Evolutionary conservation across 1,140 invertebrate species (phyloP).

Genomic region (Anoplolepis gracilipes): DNA sequence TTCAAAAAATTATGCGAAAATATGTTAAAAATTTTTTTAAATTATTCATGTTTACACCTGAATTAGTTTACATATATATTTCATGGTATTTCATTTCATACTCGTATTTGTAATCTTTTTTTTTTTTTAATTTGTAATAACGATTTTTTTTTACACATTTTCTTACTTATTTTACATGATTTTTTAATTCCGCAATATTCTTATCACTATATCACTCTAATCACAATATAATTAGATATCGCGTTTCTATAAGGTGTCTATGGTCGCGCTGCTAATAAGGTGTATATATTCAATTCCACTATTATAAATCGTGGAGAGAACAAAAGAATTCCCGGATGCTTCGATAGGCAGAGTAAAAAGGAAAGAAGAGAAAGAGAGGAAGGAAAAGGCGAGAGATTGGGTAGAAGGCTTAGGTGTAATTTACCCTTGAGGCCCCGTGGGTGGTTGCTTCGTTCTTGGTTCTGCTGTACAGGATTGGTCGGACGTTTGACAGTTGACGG

Average conservation of each 20-base stretch:
- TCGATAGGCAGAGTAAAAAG: slow-evolving; percentile 25
- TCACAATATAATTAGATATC: too few relatives aligned
- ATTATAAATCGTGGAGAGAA: slow-evolving; percentile 2
- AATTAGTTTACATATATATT: neutral
- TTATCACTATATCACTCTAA: too few relatives aligned
- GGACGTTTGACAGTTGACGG: slow-evolving; percentile 84
- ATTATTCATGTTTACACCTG: neutral
- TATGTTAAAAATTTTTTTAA: neutral
- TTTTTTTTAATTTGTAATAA: too few relatives aligned
- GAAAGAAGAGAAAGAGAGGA: neutral
- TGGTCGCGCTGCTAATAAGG: too few relatives aligned
- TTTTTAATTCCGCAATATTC: too few relatives aligned
- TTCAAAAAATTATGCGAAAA: neutral
- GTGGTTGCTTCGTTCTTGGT: slow-evolving; percentile 79
- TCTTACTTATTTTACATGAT: too few relatives aligned
- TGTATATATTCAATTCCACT: too few relatives aligned
- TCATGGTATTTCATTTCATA: neutral
- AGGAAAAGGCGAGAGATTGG: slow-evolving; percentile 49
- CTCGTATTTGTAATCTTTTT: too few relatives aligned
- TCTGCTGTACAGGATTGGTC: slow-evolving; percentile 83
- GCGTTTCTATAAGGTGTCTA: too few relatives aligned
- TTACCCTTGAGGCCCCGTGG: slow-evolving; percentile 80
- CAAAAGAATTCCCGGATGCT: slow-evolving; percentile 22
- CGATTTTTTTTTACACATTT: too few relatives aligned
- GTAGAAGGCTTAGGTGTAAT: slow-evolving; percentile 71